Evolutionary conservation across 2,797 vertebrate species (phyloP).

Genomic region (Sebastes trivittatus): DNA sequence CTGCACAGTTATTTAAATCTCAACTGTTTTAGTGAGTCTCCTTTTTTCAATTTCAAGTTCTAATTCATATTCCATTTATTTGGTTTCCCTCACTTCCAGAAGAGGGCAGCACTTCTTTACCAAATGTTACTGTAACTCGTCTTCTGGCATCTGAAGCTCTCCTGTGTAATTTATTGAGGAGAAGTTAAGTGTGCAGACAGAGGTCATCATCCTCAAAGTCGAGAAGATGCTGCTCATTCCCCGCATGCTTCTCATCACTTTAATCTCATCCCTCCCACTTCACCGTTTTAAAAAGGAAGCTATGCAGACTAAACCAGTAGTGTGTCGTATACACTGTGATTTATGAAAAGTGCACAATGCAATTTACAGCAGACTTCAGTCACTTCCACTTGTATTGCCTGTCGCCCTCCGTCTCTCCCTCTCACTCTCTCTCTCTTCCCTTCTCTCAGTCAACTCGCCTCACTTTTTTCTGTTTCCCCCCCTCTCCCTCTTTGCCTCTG

Average conservation of each 20-base stretch:
- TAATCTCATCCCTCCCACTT: conserved; percentile 33
- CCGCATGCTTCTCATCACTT: conserved; percentile 29
- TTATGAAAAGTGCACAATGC: conserved; percentile 43
- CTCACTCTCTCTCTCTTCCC: conserved; percentile 9
- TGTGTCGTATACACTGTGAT: conserved; percentile 39
- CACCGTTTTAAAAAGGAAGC: conserved; percentile 34
- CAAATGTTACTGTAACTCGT: conserved; percentile 14
- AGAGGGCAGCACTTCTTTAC: conserved; percentile 80
- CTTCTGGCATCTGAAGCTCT: neutral
- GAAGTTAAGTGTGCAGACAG: conserved; percentile 5
- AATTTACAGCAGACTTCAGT: conserved; percentile 53
- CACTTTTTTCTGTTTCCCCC: conserved; percentile 29
- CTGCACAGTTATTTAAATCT: neutral
- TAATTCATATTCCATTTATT: neutral
- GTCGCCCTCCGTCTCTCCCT: conserved; percentile 19
- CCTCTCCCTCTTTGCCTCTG: conserved; percentile 52
- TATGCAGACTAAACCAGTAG: conserved; percentile 24
- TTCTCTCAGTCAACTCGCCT: conserved; percentile 24
- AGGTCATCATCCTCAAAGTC: conserved; percentile 18
- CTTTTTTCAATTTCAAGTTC: neutral
- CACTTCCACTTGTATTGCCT: conserved; percentile 34
- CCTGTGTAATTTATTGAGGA: conserved; percentile 26
- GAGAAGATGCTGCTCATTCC: conserved; percentile 28
- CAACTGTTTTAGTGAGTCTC: neutral
- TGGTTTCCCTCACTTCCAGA: conserved; percentile 55